Percentiles rank a stretch among this genome's conserved stretches.
Evolutionary conservation across 2,797 vertebrate genomes (phyloP).

Genomic region (Lepilemur ruficaudatus): DNA sequence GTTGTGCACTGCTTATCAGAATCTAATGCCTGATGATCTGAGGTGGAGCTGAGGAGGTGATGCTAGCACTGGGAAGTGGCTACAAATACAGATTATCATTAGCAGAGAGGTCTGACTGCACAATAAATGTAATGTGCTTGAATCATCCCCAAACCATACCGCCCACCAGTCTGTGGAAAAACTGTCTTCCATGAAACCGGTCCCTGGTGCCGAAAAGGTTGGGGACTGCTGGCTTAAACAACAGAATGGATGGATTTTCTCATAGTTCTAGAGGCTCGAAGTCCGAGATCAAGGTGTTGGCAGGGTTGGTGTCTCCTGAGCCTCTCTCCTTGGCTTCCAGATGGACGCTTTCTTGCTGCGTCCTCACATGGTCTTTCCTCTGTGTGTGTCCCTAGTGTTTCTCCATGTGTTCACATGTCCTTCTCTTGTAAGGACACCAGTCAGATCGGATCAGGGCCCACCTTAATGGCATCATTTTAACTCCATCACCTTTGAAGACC

Average conservation of each 20-base stretch:
- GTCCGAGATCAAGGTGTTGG: neutral
- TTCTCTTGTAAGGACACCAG: no score
- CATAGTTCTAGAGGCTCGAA: neutral
- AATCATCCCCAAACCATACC: no score
- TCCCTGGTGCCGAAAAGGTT: no score
- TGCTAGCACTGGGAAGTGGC: no score
- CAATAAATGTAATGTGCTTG: no score
- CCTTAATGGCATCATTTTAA: neutral
- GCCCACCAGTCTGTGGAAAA: no score
- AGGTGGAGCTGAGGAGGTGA: no score
- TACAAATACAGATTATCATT: no score
- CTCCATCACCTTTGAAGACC: neutral
- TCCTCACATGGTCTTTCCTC: neutral
- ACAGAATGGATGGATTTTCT: neutral
- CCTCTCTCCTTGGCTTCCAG: neutral
- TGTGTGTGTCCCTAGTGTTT: neutral
- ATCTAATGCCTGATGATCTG: no score
- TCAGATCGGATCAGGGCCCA: neutral
- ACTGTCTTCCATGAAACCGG: no score
- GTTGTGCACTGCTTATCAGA: no score
- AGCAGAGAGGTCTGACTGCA: no score
- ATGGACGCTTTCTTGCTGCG: neutral
- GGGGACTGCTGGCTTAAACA: neutral
- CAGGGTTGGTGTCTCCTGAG: neutral
- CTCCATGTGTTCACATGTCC: neutral